phyloP scores from a whole-genome alignment of 1,140 invertebrate genomes.

The Oryzaephilus surinamensis region DNA sequence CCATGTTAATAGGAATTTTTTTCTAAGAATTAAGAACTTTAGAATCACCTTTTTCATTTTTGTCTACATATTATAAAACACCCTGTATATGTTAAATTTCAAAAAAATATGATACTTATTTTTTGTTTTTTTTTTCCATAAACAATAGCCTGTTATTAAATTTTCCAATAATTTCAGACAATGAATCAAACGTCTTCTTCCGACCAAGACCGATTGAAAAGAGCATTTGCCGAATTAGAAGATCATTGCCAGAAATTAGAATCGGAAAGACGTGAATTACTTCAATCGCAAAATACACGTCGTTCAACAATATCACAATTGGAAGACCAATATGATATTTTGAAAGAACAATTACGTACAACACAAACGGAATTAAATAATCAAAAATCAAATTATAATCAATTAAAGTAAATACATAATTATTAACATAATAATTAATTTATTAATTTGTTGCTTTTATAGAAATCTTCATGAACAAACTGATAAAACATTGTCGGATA shows the following conservation, averaged over 20 bases:
- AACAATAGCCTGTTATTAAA: neutral
- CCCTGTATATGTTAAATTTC: too few species aligned
- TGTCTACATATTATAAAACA: too few species aligned
- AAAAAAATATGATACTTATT: constrained; percentile 10
- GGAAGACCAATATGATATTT: constrained; percentile 28
- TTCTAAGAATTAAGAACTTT: too few species aligned
- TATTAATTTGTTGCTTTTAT: constrained; percentile 11
- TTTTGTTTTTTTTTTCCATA: neutral
- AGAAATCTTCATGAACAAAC: constrained; percentile 35
- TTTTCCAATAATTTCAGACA: constrained; percentile 4
- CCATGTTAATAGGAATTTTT: too few species aligned
- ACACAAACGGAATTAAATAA: constrained; percentile 27
- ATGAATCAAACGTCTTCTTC: constrained; percentile 12
- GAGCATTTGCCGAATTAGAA: constrained; percentile 24
- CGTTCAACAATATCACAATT: constrained; percentile 27
- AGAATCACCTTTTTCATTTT: too few species aligned
- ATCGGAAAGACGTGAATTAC: constrained; percentile 28
- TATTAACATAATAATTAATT: neutral
- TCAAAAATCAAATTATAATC: constrained; percentile 26
- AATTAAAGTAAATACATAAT: constrained; percentile 30
- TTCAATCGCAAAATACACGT: constrained; percentile 24
- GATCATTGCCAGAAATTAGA: constrained; percentile 29
- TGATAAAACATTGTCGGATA: constrained; percentile 30
- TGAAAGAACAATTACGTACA: constrained; percentile 24
- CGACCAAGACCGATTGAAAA: constrained; percentile 20